Evolutionary conservation across 2,113 vertebrate species (phyloP).

Genomic region (Propithecus coquereli): DNA sequence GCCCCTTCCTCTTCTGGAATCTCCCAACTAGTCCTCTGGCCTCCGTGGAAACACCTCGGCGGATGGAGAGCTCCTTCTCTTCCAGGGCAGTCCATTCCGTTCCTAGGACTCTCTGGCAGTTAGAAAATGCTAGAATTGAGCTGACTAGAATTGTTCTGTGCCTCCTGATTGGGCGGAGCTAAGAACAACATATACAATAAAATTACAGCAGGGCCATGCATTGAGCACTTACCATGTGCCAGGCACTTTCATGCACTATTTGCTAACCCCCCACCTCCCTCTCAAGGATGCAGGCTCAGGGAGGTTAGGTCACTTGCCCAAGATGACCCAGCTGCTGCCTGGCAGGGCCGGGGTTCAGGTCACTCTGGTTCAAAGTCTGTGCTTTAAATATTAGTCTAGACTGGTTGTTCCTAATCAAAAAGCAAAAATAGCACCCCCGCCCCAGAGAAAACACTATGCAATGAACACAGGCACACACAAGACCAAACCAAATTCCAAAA

Average conservation of each 20-base stretch:
- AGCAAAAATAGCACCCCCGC: not conserved
- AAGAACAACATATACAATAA: not conserved
- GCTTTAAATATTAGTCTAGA: not conserved
- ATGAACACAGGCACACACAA: not conserved
- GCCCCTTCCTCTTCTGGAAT: not conserved
- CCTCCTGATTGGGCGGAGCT: not conserved
- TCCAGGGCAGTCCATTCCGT: not conserved
- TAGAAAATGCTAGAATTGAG: constrained; percentile 28
- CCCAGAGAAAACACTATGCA: not conserved
- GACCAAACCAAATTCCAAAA: not conserved
- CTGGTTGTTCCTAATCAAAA: not conserved
- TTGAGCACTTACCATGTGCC: not conserved
- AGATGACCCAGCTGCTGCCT: not conserved
- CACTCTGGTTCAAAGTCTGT: not conserved
- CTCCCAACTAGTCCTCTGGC: not conserved
- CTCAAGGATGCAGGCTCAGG: not conserved
- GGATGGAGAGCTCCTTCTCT: not conserved
- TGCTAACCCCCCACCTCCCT: not conserved
- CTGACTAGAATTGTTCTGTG: not conserved
- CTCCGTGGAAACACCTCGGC: not conserved
- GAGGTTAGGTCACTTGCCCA: not conserved
- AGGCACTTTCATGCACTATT: not conserved
- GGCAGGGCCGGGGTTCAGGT: not conserved
- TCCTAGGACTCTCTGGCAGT: not conserved
- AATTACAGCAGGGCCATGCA: not conserved